Conservation (phyloP, 2,113 vertebrate genomes). For the Gobius niger region DNA sequence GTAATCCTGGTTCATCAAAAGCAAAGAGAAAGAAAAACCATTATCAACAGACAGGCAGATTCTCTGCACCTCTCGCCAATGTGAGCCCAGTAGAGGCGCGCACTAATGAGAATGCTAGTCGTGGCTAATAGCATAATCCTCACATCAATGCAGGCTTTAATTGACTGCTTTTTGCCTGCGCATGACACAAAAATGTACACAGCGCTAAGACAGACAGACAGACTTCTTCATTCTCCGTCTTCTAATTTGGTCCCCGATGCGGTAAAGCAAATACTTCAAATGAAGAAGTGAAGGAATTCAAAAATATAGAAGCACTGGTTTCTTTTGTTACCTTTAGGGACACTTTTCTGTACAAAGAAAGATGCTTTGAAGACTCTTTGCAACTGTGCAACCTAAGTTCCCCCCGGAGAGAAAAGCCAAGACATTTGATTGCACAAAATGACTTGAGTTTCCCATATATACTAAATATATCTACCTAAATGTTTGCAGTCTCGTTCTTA, state of each 20-base stretch:
- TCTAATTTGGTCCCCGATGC: slow-evolving; percentile 53
- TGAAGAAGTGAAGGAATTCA: too few species aligned
- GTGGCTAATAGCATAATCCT: slow-evolving; percentile 65
- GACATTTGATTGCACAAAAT: too few species aligned
- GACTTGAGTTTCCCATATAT: too few species aligned
- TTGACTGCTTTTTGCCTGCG: slow-evolving; percentile 53
- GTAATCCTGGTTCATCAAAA: slow-evolving; percentile 6
- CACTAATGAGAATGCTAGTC: slow-evolving; percentile 51
- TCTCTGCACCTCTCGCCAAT: slow-evolving; percentile 4
- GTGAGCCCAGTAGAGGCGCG: slow-evolving; percentile 22
- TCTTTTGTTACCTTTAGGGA: too few species aligned
- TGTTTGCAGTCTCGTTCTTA: too few species aligned
- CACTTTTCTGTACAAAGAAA: too few species aligned
- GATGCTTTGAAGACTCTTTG: too few species aligned
- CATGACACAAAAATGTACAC: slow-evolving; percentile 44
- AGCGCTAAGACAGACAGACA: slow-evolving; percentile 42
- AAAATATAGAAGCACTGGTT: too few species aligned
- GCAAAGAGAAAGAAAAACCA: slow-evolving; percentile 14
- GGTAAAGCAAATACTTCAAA: not conserved
- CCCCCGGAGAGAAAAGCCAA: too few species aligned
- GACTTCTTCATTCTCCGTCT: slow-evolving; percentile 23
- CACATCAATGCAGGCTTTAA: slow-evolving; percentile 65
- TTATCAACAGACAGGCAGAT: slow-evolving; percentile 9
- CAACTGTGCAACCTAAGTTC: too few species aligned
- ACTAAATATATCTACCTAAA: too few species aligned